A percentile compares a stretch with the other conserved stretches of the same genome.
phyloP scores from a whole-genome alignment of 2,797 vertebrate species.

The Chiloscyllium punctatum region DNA sequence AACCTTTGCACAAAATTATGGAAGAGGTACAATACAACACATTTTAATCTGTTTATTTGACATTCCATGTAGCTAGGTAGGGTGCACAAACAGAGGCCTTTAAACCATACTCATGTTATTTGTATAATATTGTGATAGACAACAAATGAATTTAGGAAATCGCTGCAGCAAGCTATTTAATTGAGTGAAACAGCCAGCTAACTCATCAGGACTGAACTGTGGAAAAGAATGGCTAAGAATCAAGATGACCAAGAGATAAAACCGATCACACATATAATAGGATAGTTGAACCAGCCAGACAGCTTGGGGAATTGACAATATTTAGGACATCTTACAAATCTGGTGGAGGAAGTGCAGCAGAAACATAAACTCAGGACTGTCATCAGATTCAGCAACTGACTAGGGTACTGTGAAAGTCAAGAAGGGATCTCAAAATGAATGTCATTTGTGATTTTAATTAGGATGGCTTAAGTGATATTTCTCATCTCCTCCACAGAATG shows the following conservation, averaged over 20 bases:
- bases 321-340: not conserved
- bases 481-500: not conserved
- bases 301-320: not conserved
- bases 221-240: not conserved
- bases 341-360: not conserved
- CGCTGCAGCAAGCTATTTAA: not conserved
- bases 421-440: not conserved
- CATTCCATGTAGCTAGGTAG: not conserved
- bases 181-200: not conserved
- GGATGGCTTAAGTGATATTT: not conserved
- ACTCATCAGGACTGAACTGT: not conserved
- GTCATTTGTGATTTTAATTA: not conserved
- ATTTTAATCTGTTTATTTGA: not conserved
- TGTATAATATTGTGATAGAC: too few species aligned
- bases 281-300: not conserved
- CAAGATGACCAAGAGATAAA: not conserved
- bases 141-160: not conserved
- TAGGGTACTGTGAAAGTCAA: not conserved
- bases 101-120: not conserved
- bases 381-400: not conserved
- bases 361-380: not conserved
- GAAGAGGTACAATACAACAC: not conserved
- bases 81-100: not conserved
- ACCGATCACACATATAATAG: not conserved
- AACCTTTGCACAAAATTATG: not conserved